Evolutionary conservation across 2,888 invertebrate genomes (phyloP), one percentile per base, ranked within the genome.

Genomic region (Synergus itoensis): DNA sequence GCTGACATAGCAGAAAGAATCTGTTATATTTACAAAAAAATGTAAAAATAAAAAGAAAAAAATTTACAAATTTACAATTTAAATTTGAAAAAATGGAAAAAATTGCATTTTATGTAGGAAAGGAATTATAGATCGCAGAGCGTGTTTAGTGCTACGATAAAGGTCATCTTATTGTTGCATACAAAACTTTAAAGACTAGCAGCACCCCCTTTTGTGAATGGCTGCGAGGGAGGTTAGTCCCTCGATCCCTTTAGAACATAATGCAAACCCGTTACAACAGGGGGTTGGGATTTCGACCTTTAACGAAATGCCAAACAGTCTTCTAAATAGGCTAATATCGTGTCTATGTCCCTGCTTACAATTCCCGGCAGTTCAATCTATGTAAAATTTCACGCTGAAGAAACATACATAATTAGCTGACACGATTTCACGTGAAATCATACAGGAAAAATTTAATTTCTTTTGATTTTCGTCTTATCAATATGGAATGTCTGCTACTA

Each of bases 91-190:
- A 60, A 60, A 0, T 21, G 1, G 11, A 0, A 21, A 62, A 28
- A 12, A 28, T 11, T 62, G 21, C 18, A 62, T 62, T 12, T 62
- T 14, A 62, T 21, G 11, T 21, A 12, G 12, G 12, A 14, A 28
- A 62, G 21, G 4, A 73, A 40, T 79, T 45, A 21, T 78, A 43
- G 67, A 57, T 60, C 43, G 16, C 41, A 28, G 76, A 73, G 79
- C 69, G 79, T 84, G 84, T 87, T 84, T 76, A 79, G 82, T 81
- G 82, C 81, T 79, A 75, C 80, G 82, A 86, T 85, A 89, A 91
- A 91, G 89, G 91, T 90, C 90, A 88, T 88, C 87, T 86, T 86
- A 88, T 90, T 89, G 89, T 89, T 89, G 85, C 81, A 80, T 77
- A 80, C 4, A 53, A 73, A 16, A 77, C 77, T 80, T 79, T 64